Conservation (phyloP, 1,140 invertebrate species). For the Antheraea mylitta region DNA sequence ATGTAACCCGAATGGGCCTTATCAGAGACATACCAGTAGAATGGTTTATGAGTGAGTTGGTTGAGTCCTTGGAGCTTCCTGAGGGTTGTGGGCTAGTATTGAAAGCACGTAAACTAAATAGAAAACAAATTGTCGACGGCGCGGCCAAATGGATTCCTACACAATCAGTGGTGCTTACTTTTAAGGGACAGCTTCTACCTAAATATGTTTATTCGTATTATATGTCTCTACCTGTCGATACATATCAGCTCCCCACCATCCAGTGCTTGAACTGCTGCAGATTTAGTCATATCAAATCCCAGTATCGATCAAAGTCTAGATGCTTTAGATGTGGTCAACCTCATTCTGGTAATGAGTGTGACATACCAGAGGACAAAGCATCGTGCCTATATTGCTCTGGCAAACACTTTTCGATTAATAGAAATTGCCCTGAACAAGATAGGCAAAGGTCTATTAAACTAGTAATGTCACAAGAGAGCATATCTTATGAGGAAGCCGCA, state of each 20-base stretch:
- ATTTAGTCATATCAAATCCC: slow-evolving; percentile 21
- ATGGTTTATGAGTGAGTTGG: slow-evolving; percentile 16
- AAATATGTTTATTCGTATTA: slow-evolving; percentile 14
- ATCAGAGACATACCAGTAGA: slow-evolving; percentile 8
- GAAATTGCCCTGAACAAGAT: not conserved
- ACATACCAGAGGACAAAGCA: not conserved
- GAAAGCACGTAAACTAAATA: slow-evolving; percentile 19
- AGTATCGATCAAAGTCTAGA: slow-evolving; percentile 21
- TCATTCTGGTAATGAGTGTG: slow-evolving; percentile 8
- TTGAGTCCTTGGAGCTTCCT: not conserved
- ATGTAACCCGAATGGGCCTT: slow-evolving; percentile 17
- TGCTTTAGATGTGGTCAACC: slow-evolving; percentile 22
- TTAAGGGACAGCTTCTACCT: slow-evolving; percentile 13
- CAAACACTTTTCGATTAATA: not conserved
- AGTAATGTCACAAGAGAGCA: slow-evolving; percentile 4
- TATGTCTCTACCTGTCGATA: slow-evolving; percentile 15
- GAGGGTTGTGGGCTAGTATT: slow-evolving; percentile 5
- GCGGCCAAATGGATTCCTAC: slow-evolving; percentile 14
- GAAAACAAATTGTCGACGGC: slow-evolving; percentile 6
- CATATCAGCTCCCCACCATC: slow-evolving; percentile 19
- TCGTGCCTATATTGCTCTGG: not conserved
- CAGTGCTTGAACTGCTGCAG: slow-evolving; percentile 21
- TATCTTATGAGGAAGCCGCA: not conserved
- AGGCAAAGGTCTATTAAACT: not conserved
- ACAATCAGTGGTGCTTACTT: slow-evolving; percentile 15